A percentile compares a stretch with the other conserved stretches of the same genome.
These are phyloP conservation scores for Thripadectes ignobilis DNA, from an alignment of 2,797 vertebrate species.

Conservation along the genomic window DNA sequence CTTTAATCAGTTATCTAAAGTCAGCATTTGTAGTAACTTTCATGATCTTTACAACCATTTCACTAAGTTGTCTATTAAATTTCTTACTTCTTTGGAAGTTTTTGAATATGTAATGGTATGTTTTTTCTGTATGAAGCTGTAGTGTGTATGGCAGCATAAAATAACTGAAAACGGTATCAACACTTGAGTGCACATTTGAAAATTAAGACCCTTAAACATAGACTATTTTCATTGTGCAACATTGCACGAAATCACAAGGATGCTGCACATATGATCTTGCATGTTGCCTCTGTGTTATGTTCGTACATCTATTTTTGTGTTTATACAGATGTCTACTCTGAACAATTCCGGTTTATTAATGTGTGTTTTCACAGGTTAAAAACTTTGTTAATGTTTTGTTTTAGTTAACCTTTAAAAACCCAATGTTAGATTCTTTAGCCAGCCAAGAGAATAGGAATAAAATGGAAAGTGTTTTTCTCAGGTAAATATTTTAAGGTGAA, in stretches of 20 bases:
- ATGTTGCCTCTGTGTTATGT: not conserved
- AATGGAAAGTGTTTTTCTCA: not conserved
- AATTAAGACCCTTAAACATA: not conserved
- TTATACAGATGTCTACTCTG: not conserved
- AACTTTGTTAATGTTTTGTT: not conserved
- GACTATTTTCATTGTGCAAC: not conserved
- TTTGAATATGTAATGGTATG: not conserved
- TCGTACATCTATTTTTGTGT: not conserved
- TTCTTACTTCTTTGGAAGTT: not conserved
- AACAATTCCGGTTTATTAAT: not conserved
- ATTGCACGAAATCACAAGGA: not conserved
- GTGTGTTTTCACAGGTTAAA: not conserved
- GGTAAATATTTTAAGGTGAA: not conserved
- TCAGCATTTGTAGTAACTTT: not conserved
- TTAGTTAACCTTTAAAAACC: not conserved
- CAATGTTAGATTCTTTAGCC: not conserved
- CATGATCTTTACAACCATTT: not conserved
- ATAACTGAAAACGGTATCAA: not conserved
- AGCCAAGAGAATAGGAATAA: not conserved
- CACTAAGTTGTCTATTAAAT: not conserved
- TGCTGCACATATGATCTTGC: not conserved
- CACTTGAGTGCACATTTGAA: not conserved
- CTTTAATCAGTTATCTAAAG: not conserved
- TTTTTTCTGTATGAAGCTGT: not conserved
- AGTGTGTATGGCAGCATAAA: not conserved